Base-by-base conservation (phyloP, 2,888 invertebrate species). In the Lordiphosa fenestrarum region DNA sequence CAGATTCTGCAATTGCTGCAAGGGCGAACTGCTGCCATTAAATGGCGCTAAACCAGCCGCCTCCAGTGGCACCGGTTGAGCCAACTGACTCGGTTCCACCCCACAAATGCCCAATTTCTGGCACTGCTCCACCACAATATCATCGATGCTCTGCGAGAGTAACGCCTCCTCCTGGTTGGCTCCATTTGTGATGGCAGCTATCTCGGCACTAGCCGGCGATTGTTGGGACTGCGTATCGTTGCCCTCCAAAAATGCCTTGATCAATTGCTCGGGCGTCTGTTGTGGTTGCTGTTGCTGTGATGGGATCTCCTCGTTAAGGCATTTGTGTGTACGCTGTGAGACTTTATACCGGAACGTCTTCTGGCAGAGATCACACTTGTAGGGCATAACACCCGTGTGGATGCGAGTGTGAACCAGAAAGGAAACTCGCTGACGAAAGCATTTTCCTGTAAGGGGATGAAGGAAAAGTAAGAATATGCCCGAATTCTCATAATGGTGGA, bases 281-380 rank as follows among this genome's bases (percentile, higher is more conserved):
- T 71, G 72, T 6, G 55, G 42, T 7, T 62, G 41, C 25, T 4
- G 42, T 3, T 30, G 42, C 12, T 42, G 41, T n/a, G 30, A 9
- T 30, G 21, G 42, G 9, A 30, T 23, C 9, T 9, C 61, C 39
- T 63, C 61, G 0, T 33, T 39, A 33, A 67, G 66, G 84, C 95
- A 96, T 89, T 95, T 95, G 83, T 96, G 95, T 3, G 95, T 95
- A 81, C 95, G 91, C 87, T 95, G 94, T 50, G 95, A 95, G 7
- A 95, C 95, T 91, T 96, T 96, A 80, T 96, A 96, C 59, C 96
- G 92, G 87, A 96, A 96, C 84, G 91, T 94, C 90, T 95, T 95
- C 51, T 94, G 92, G 86, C 96, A 96, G 6, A 93, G 92, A 40
- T 94, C 93, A 84, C 96, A 96, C 88, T 94, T 94, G 85, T 96